These are phyloP conservation scores for Pardalotus punctatus DNA, from an alignment of 2,113 vertebrate species.

Conservation along the genomic window DNA sequence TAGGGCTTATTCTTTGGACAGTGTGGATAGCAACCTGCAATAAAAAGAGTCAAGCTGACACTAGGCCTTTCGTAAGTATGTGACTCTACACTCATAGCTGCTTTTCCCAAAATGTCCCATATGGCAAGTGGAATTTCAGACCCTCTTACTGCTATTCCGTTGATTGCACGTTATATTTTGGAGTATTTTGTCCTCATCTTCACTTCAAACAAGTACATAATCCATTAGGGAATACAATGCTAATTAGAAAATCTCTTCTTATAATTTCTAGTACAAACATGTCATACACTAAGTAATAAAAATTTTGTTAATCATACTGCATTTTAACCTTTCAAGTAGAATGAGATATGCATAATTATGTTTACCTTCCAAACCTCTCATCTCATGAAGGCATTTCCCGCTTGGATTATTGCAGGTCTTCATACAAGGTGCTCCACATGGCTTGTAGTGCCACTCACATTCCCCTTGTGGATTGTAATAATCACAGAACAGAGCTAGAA, in stretches of 20 bases:
- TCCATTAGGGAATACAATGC: neutral
- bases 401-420: conserved; percentile 88
- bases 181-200: neutral
- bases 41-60: neutral
- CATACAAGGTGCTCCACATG: conserved; percentile 87
- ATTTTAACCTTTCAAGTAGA: neutral
- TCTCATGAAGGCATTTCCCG: conserved; percentile 79
- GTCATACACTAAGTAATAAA: neutral
- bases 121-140: neutral
- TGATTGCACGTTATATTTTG: neutral
- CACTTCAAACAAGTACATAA: neutral
- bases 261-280: neutral
- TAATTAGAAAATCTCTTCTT: neutral
- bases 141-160: neutral
- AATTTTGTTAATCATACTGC: neutral
- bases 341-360: neutral
- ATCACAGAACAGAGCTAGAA: conserved; percentile 91
- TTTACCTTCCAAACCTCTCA: conserved; percentile 86
- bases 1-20: conserved; percentile 81
- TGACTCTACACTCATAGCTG: neutral
- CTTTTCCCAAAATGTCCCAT: neutral
- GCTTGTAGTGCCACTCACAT: conserved; percentile 93
- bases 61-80: neutral
- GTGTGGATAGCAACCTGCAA: conserved; percentile 88
- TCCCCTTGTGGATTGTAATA: conserved; percentile 85